A percentile compares a stretch with the other conserved stretches of the same genome.
Evolutionary conservation across 2,888 invertebrate species (phyloP).

Genomic region (Aphelenchoides bicaudatus): DNA sequence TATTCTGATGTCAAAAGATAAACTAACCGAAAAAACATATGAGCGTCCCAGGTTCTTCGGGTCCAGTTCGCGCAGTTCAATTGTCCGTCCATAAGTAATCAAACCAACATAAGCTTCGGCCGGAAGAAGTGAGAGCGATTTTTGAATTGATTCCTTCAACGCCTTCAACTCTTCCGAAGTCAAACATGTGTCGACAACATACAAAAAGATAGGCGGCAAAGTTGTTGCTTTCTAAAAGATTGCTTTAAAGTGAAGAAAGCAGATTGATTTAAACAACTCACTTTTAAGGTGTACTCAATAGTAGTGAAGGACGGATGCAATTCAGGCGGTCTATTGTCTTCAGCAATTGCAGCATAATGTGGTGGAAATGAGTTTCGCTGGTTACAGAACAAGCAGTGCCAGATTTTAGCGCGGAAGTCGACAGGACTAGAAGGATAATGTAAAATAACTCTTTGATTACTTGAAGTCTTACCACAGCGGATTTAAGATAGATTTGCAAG

Average conservation of each 20-base stretch:
- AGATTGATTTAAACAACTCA: slow-evolving; percentile 62
- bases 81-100: slow-evolving; percentile 97
- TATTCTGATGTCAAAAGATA: no score
- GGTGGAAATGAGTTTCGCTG: slow-evolving; percentile 98
- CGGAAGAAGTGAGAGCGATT: slow-evolving; percentile 88
- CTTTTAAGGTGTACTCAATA: slow-evolving; percentile 89
- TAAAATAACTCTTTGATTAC: background rate
- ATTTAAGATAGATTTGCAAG: slow-evolving; percentile 91
- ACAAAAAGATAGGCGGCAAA: slow-evolving; percentile 89
- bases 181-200: slow-evolving; percentile 95
- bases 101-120: slow-evolving; percentile 90
- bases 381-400: slow-evolving; percentile 98
- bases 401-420: slow-evolving; percentile 91
- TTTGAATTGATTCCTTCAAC: slow-evolving; percentile 74
- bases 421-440: slow-evolving; percentile 75
- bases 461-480: slow-evolving; percentile 69
- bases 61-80: slow-evolving; percentile 86
- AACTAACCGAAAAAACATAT: slow-evolving; percentile 74
- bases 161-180: slow-evolving; percentile 86
- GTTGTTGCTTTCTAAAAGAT: slow-evolving; percentile 74
- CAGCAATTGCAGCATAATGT: slow-evolving; percentile 95
- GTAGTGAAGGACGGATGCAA: slow-evolving; percentile 93
- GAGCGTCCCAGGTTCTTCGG: slow-evolving; percentile 78
- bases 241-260: background rate
- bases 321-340: slow-evolving; percentile 95